Percentiles rank a stretch among this genome's conserved stretches.
These are phyloP conservation scores for Helarctos malayanus DNA, from an alignment of 2,797 vertebrate genomes.

Conservation along the genomic window DNA sequence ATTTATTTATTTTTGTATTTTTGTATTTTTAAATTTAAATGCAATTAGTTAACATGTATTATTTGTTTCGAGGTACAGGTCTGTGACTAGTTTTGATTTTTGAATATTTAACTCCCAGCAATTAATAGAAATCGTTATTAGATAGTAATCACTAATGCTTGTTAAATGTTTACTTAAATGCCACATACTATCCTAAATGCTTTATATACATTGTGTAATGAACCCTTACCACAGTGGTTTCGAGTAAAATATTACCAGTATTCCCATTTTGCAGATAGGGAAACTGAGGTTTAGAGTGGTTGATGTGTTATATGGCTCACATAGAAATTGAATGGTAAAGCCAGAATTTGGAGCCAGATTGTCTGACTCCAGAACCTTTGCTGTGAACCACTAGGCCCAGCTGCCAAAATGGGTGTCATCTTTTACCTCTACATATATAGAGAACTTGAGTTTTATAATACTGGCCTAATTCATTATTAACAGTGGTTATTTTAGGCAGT, in stretches of 20 bases:
- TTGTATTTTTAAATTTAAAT: too few relatives aligned
- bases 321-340: slow-evolving; percentile 28
- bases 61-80: too few relatives aligned
- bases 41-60: too few relatives aligned
- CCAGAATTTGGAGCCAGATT: slow-evolving; percentile 45
- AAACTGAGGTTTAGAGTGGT: slow-evolving; percentile 41
- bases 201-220: slow-evolving; percentile 35
- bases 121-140: slow-evolving; percentile 51
- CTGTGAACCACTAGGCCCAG: neutral
- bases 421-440: neutral
- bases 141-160: slow-evolving; percentile 23
- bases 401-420: slow-evolving; percentile 12
- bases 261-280: slow-evolving; percentile 47
- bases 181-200: neutral
- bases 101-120: slow-evolving; percentile 17
- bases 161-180: slow-evolving; percentile 30
- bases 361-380: slow-evolving; percentile 43
- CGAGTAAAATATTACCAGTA: slow-evolving; percentile 5
- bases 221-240: neutral
- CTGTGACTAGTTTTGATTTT: neutral
- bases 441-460: slow-evolving; percentile 5
- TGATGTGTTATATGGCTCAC: neutral
- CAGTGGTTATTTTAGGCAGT: slow-evolving; percentile 51
- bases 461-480: slow-evolving; percentile 31
- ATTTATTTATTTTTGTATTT: neutral